These are phyloP conservation scores for Macaria notata DNA, from an alignment of 2,888 invertebrate species.

Conservation along the genomic window DNA sequence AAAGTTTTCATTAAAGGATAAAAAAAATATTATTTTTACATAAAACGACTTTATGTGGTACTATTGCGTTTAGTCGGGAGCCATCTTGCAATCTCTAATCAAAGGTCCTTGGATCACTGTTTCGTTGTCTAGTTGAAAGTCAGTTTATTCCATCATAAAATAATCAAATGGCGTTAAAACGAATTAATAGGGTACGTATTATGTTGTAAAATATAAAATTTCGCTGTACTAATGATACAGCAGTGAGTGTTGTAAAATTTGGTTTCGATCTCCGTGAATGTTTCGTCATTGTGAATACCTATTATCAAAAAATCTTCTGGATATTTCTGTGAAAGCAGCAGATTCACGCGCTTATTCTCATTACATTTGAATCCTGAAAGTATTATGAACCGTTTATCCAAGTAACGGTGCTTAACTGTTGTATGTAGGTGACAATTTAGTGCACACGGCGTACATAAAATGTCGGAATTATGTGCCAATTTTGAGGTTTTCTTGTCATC, in stretches of 20 bases:
- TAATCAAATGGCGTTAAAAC: conserved; percentile 96
- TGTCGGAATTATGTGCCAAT: conserved; percentile 82
- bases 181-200: conserved; percentile 96
- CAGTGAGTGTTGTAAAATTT: conserved; percentile 66
- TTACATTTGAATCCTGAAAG: conserved; percentile 15
- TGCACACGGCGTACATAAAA: conserved; percentile 83
- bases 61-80: conserved; percentile 90
- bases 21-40: conserved; percentile 56
- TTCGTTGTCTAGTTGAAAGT: conserved; percentile 91
- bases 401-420: conserved; percentile 66
- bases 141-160: conserved; percentile 87
- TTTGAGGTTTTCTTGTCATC: conserved; percentile 74
- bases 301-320: conserved; percentile 83
- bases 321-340: conserved; percentile 72
- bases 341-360: conserved; percentile 27
- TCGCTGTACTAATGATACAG: conserved; percentile 44
- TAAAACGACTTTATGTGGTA: conserved; percentile 86
- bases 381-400: conserved; percentile 17
- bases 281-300: conserved; percentile 85
- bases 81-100: conserved; percentile 94
- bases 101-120: conserved; percentile 92
- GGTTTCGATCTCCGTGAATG: conserved; percentile 78
- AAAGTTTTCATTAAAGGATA: conserved; percentile 58
- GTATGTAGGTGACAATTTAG: conserved; percentile 71
- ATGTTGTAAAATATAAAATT: conserved; percentile 54